Evolutionary conservation across 2,797 vertebrate genomes (phyloP), one percentile per base, ranked within the genome.

Genomic region (Pipistrellus kuhlii): DNA sequence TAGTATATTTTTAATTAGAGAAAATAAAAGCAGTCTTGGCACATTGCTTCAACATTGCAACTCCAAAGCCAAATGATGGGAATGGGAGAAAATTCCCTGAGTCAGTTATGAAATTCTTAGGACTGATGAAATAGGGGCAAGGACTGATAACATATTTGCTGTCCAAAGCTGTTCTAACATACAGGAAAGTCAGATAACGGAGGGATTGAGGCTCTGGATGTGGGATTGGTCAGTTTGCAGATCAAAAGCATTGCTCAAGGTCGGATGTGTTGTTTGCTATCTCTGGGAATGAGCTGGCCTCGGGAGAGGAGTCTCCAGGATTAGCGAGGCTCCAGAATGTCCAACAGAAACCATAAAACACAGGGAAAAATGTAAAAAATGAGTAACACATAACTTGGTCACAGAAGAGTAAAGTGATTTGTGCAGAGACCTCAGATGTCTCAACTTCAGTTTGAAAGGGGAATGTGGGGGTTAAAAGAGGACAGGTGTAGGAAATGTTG

Each of bases 11-110:
- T 68, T 66, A 75, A 75, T 75, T 66, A 46, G 59, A 46, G 46
- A 55, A 84, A 85, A 76, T 84, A 68, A 91, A 91, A 85, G 68
- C 38, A 64, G 51, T 64, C 64, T 83, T 30, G 55, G 38, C 78
- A 30, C 44, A 64, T 41, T 17, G 25, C 53, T 91, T 53, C 32
- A 75, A 35, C 32, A 66, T 32, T 66, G 46, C 35, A 76, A 84
- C 32, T 91, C 3, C 27, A 55, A 59, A 44, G 25, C 32, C 44
- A 83, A 64, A 91, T 25, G 51, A 53, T 15, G 57, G 27, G 6
- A 55, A 75, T 53, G 32, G 57, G 44, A 53, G 44, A 66, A 75
- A 64, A 75, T 66, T 91, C 11, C 27, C 46, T 73, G 73, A 30
- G 11, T 41, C n/a, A 27, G 14, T 55, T 21, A 66, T 44, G 48